These are phyloP conservation scores for Myrmecobius fasciatus DNA, from an alignment of 2,113 vertebrate genomes.

Conservation along the genomic window DNA sequence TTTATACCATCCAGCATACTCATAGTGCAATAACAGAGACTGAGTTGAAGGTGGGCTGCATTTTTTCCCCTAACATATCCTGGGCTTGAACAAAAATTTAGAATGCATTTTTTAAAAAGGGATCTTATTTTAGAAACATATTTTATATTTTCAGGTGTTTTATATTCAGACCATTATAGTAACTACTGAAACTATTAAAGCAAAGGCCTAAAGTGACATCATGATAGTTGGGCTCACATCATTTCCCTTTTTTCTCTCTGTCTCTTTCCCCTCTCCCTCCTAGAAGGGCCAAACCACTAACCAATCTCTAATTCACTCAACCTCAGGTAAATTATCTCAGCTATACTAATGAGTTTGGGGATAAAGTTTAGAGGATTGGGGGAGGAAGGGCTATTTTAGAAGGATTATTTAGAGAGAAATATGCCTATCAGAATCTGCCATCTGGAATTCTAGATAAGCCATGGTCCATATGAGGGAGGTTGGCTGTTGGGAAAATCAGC, in stretches of 20 bases:
- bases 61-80: not conserved
- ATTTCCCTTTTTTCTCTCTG: not conserved
- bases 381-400: not conserved
- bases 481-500: not conserved
- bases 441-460: not conserved
- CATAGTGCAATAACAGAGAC: not conserved
- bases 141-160: not conserved
- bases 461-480: not conserved
- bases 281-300: slow-evolving; percentile 9
- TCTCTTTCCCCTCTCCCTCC: not conserved
- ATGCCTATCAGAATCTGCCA: not conserved
- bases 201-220: not conserved
- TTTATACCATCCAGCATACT: not conserved
- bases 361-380: not conserved
- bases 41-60: not conserved
- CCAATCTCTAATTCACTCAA: not conserved
- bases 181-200: not conserved
- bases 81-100: not conserved
- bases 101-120: not conserved
- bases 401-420: not conserved
- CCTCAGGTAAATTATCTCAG: not conserved
- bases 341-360: not conserved
- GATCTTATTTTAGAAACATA: not conserved
- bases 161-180: not conserved
- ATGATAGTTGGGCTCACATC: not conserved